Evolutionary conservation across 1,140 invertebrate species (phyloP), one percentile per base, ranked within the genome.

Genomic region (Drosophila mayri): DNA sequence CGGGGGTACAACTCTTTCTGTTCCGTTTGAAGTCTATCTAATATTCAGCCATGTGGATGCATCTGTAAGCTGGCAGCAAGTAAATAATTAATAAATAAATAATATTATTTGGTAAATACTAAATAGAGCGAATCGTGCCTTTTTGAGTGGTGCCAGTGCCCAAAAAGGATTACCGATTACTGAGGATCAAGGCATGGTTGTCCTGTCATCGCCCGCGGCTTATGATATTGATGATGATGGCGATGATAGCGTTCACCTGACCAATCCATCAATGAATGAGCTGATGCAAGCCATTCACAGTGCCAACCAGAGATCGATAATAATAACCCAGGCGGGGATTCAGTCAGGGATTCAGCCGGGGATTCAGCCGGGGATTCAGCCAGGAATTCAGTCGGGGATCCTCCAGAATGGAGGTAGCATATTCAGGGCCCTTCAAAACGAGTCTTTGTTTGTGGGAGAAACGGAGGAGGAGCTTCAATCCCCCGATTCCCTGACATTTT

Each of bases 221-320:
- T 6, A n/a, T 25, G 25, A 25, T 10, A 4, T 28, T 3, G 32
- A 46, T 7, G 59, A 63, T 0, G 41, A 22, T 4, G 12, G 32
- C 5, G 32, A 64, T 25, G 20, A 41, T 22, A 38, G 9, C 10
- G 2, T 70, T 6, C 55, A 58, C 7, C 6, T 71, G 16, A 9
- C 20, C 9, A 58, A 72, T 16, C 65, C 66, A 2, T 71, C 68
- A 14, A 71, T 71, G 52, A 59, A 71, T 14, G 43, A 72, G 28
- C 35, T 72, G 9, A 40, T 40, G 12, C 25, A 28, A 28, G 25
- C 35, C 37, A 22, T 72, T 20, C 20, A 49, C 4, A n/a, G 12
- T 1, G 37, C 37, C 52, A 55, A 55, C 35, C 35, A 55, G 14
- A 25, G 5, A 3, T 11, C 28, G n/a, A 18, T 64, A n/a, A 14